These are phyloP conservation scores for Anoplopoma fimbria DNA, from an alignment of 2,113 vertebrate species.

Conservation along the genomic window DNA sequence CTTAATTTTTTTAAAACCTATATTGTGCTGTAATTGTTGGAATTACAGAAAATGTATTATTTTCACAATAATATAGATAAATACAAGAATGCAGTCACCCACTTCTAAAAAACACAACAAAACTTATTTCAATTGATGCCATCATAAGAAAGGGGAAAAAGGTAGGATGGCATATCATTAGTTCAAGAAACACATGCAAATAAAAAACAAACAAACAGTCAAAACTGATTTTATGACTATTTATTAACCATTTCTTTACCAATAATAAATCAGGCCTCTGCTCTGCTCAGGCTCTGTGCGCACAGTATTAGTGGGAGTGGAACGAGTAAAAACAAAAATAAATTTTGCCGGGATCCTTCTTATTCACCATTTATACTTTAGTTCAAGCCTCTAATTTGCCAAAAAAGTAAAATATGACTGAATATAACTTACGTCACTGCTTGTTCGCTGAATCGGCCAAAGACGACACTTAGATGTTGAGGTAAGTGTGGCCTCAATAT, in stretches of 20 bases:
- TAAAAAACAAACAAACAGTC: background rate
- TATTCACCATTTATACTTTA: slow-evolving; percentile 6
- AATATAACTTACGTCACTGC: slow-evolving; percentile 53
- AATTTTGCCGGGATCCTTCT: background rate
- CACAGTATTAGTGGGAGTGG: background rate
- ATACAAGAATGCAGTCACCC: background rate
- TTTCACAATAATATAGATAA: background rate
- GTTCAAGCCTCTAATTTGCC: slow-evolving; percentile 9
- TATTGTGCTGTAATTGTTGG: background rate
- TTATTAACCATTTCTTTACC: background rate
- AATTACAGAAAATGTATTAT: background rate
- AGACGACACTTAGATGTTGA: slow-evolving; percentile 72
- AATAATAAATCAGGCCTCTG: background rate
- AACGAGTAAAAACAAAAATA: slow-evolving; percentile 15
- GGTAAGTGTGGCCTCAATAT: slow-evolving; percentile 78
- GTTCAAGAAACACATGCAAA: background rate
- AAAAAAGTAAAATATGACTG: slow-evolving; percentile 15
- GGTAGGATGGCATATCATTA: background rate
- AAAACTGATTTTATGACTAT: background rate
- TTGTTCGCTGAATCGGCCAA: slow-evolving; percentile 63
- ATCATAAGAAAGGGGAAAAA: background rate
- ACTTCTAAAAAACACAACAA: background rate
- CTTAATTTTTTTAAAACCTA: background rate
- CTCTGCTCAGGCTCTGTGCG: background rate
- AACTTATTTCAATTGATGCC: background rate